Base-by-base conservation (phyloP, 2,888 invertebrate species). In the Helicoverpa assulta region DNA sequence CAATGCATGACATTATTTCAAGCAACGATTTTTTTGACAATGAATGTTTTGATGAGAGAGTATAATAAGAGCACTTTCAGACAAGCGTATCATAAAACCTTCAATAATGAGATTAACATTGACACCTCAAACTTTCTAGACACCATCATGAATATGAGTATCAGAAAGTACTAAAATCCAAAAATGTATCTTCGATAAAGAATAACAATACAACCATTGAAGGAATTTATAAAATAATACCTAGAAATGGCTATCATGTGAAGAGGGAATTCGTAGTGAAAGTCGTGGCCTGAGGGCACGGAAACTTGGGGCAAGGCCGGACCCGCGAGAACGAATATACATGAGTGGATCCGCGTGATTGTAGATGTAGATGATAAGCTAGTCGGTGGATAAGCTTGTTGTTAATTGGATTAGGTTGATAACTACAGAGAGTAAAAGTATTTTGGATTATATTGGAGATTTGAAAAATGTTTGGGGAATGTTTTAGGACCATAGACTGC, bases 201-300 rank as follows among this genome's bases (percentile, higher is more conserved):
- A 54, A 66, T 57, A 72, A 53, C 67, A 68, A 55, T 62, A 54
- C 26, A 72, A 73, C 61, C 67, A 52, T 68, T 61, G 64, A 47
- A 70, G 26, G 78, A 67, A 73, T 82, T 70, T 67, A 62, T 60
- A 54, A 60, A 70, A 73, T 78, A 78, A 70, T 76, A 69, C 61
- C 80, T 84, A 81, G 85, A 80, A 78, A 76, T 85, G 73, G 83
- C 85, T 85, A 85, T 85, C 81, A 69, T 71, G 60, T 76, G 72
- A 73, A 74, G 73, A 84, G 77, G 81, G 81, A 77, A 63, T 76
- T 61, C 68, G 50, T 62, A 88, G 91, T 90, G 91, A 91, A 91
- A 91, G 91, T 91, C 10, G 51, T 73, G 54, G 73, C 88, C 89
- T 70, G 78, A 68, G 87, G 91, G 86, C 86, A 86, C 81, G 84